A percentile compares a stretch with the other conserved stretches of the same genome.
Evolutionary conservation across 2,797 vertebrate genomes (phyloP).

Genomic region (Macropus fuliginosus): DNA sequence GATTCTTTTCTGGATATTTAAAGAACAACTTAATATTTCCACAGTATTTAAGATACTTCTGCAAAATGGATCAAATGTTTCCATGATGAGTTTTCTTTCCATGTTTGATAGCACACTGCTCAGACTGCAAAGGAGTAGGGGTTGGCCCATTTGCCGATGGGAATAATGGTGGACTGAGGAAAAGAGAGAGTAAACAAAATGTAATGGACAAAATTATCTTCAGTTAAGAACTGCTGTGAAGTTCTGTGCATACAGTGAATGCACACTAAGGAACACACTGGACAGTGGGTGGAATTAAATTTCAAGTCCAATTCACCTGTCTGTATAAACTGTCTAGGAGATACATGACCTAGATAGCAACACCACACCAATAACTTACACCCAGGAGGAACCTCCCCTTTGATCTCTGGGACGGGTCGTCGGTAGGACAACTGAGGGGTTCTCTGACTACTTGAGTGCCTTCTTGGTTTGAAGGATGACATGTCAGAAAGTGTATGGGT

Average conservation of each 20-base stretch:
- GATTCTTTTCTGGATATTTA: too few relatives aligned
- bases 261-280: not conserved
- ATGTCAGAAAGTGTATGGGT: not conserved
- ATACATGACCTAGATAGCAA: not conserved
- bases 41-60: too few relatives aligned
- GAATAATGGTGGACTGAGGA: not conserved
- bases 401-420: constrained; percentile 24
- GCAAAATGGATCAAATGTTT: too few relatives aligned
- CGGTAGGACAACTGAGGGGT: not conserved
- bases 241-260: not conserved
- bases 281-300: constrained; percentile 53
- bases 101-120: not conserved
- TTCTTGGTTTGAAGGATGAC: not conserved
- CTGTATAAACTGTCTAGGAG: constrained; percentile 20
- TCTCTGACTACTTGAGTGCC: not conserved
- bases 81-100: not conserved
- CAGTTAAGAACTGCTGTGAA: not conserved
- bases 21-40: too few relatives aligned
- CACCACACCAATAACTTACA: constrained; percentile 36
- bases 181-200: not conserved
- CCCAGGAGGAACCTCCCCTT: not conserved
- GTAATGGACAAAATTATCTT: not conserved
- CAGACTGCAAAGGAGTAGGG: not conserved
- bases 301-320: constrained; percentile 46
- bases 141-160: not conserved